Percentiles rank a stretch among this genome's conserved stretches.
phyloP scores from a whole-genome alignment of 2,797 vertebrate species.

The Anniella stebbinsi region DNA sequence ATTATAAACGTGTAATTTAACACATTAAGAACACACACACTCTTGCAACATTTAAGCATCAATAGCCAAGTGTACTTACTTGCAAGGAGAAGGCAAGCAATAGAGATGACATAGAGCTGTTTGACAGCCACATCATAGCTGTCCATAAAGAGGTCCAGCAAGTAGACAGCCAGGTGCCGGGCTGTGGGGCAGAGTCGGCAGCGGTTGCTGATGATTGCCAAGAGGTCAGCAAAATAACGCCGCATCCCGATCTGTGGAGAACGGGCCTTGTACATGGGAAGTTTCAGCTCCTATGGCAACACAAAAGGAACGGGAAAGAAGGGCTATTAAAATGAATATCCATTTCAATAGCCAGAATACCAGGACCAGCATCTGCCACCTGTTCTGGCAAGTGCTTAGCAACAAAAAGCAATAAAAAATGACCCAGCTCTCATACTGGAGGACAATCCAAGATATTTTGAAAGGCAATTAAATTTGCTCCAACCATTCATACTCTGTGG shows the following conservation, averaged over 20 bases:
- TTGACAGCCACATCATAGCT: conserved; percentile 85
- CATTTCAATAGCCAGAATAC: conserved; percentile 4
- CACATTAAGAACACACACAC: background rate
- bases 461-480: background rate
- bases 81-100: conserved; percentile 92
- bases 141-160: conserved; percentile 88
- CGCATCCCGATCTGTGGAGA: conserved; percentile 92
- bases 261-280: conserved; percentile 87
- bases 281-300: conserved; percentile 86
- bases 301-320: background rate
- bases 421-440: background rate
- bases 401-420: background rate
- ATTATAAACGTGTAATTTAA: no score
- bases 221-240: conserved; percentile 88
- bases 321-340: conserved; percentile 17
- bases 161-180: conserved; percentile 89
- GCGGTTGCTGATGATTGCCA: conserved; percentile 88
- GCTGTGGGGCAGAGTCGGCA: conserved; percentile 89
- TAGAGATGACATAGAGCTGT: conserved; percentile 87
- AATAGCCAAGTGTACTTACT: conserved; percentile 83
- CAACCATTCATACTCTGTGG: background rate
- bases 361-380: background rate
- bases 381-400: background rate
- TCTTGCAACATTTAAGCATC: background rate
- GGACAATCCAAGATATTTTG: background rate